Base-by-base conservation (phyloP, 2,113 vertebrate genomes). In the Brachyhypopomus gauderio region DNA sequence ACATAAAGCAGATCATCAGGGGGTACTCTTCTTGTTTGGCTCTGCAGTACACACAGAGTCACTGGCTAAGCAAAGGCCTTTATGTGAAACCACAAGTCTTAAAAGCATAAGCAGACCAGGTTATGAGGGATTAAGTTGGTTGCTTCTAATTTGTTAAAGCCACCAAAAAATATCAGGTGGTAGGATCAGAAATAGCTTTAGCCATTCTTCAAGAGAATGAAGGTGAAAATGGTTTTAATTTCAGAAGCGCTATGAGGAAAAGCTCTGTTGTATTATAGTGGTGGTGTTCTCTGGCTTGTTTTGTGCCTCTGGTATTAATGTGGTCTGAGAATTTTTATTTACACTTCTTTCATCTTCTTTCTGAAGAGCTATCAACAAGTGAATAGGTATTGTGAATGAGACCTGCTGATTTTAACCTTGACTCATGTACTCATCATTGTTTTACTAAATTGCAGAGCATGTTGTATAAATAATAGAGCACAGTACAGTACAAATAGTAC, bases 1-100 rank as follows among this genome's bases (percentile, higher is more conserved):
- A 88, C 84, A 88, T 63, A 86, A 85, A 81, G 72, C 84, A 87
- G 81, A 77, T 62, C 84, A 87, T 87, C 74, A 75, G 69, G 77
- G 78, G 77, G 66, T 60, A 77, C 79, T 77, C 69, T 72, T 86
- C 73, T 81, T 82, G 83, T 86, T 88, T 86, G 83, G 72, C 82
- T 87, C 77, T 70, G 79, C 41, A 74, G 72, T 81, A 67, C 72
- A 80, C 78, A 82, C 64, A 80, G 70, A 72, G 70, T 38, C 77
- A 75, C 55, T 81, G 78, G 34, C 66, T 82, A 69, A 76, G 76
- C 77, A 76, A 76, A 79, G 70, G 79, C 63, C 81, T 77, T 79
- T 75, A 78, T 83, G 72, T 85, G 76, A 88, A 75, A 79, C 77
- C 69, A 80, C 80, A 77, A 59, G 62, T 64, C 67, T 72, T 2